These are phyloP conservation scores for Sphaerophoria taeniata DNA, from an alignment of 2,888 invertebrate species.

Conservation along the genomic window DNA sequence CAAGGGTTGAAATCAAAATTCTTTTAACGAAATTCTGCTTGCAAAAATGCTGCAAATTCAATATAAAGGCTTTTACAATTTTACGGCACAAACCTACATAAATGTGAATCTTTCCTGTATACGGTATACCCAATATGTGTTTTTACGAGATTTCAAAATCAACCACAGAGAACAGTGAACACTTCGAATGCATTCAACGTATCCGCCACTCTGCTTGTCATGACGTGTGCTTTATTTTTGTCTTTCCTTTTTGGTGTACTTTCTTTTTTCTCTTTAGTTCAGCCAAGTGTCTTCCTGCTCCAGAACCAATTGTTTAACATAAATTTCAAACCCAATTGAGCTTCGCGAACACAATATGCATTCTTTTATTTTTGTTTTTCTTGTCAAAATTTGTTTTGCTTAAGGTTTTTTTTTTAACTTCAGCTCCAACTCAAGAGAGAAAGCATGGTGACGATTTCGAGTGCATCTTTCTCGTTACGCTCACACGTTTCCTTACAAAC, in stretches of 20 bases:
- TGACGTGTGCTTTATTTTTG: slow-evolving; percentile 48
- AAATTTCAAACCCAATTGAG: slow-evolving; percentile 72
- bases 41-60: too few relatives aligned
- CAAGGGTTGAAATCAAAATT: too few relatives aligned
- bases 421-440: background rate
- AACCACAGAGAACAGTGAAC: slow-evolving; percentile 35
- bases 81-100: too few relatives aligned
- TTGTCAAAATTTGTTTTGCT: slow-evolving; percentile 5
- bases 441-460: slow-evolving; percentile 46
- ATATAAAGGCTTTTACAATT: too few relatives aligned
- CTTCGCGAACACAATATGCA: slow-evolving; percentile 46
- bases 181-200: slow-evolving; percentile 9
- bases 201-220: slow-evolving; percentile 27
- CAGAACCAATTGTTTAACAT: slow-evolving; percentile 37
- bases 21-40: too few relatives aligned
- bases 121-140: too few relatives aligned
- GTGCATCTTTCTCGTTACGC: slow-evolving; percentile 38
- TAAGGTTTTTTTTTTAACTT: background rate
- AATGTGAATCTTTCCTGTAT: too few relatives aligned
- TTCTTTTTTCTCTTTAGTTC: too few relatives aligned
- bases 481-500: background rate
- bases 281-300: too few relatives aligned
- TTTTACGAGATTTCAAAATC: slow-evolving; percentile 33
- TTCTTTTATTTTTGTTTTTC: slow-evolving; percentile 54
- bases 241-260: too few relatives aligned